phyloP scores from a whole-genome alignment of 2,888 invertebrate species.

The Erebia aethiops region DNA sequence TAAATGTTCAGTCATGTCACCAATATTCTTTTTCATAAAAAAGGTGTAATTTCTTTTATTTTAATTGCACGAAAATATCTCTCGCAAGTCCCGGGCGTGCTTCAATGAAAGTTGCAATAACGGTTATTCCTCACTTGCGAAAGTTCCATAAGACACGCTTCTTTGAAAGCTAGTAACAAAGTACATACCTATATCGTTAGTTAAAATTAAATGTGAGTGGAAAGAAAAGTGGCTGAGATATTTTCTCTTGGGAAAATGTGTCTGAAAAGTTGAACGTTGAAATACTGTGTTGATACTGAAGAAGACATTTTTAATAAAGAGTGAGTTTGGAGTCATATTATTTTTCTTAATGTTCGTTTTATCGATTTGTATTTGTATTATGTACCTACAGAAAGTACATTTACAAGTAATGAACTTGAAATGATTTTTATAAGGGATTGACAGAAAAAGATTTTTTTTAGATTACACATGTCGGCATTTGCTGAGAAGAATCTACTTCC shows the following conservation, averaged over 20 bases:
- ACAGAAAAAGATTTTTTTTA: no score
- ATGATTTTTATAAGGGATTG: no score
- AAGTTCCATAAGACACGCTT: constrained; percentile 48
- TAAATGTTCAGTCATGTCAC: no score
- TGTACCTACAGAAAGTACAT: no score
- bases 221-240: constrained; percentile 39
- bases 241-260: constrained; percentile 37
- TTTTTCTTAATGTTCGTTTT: constrained; percentile 3
- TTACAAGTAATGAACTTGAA: no score
- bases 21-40: constrained; percentile 48
- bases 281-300: constrained; percentile 41
- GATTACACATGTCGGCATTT: no score
- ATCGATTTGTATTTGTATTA: neutral
- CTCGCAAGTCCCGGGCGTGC: constrained; percentile 27
- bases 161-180: constrained; percentile 56
- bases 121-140: constrained; percentile 37
- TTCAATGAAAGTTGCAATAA: constrained; percentile 43
- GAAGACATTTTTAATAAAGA: constrained; percentile 8
- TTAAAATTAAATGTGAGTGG: constrained; percentile 50
- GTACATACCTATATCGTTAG: constrained; percentile 51
- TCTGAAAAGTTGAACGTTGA: constrained; percentile 24
- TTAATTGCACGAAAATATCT: constrained; percentile 35
- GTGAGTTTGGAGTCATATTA: neutral
- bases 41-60: constrained; percentile 47
- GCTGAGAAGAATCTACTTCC: no score